These are phyloP conservation scores for Salpingus planirostris DNA, from an alignment of 2,888 invertebrate species.

Conservation along the genomic window DNA sequence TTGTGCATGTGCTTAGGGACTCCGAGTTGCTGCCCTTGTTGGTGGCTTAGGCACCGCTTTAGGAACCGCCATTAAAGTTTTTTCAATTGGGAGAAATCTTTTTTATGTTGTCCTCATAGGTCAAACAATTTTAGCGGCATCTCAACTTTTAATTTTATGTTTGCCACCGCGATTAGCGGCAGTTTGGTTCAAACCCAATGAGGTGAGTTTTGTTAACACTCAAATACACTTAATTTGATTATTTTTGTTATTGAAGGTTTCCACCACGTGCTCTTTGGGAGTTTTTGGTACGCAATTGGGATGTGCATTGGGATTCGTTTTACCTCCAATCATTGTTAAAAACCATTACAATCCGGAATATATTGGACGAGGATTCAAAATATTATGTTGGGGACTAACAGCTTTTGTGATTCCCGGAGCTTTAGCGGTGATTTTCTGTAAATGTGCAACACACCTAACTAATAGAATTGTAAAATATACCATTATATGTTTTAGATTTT, in stretches of 20 bases:
- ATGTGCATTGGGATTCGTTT: conserved; percentile 23
- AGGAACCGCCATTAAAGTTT: conserved; percentile 85
- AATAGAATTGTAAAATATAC: not conserved
- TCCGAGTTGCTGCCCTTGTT: conserved; percentile 67
- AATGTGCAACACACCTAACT: too few relatives aligned
- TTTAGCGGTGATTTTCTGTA: conserved; percentile 24
- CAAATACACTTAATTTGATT: too few relatives aligned
- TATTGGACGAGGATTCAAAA: conserved; percentile 38
- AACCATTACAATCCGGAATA: conserved; percentile 25
- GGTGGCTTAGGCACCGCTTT: conserved; percentile 76
- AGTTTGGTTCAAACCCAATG: conserved; percentile 92
- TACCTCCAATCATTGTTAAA: conserved; percentile 36
- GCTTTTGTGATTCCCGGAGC: conserved; percentile 18
- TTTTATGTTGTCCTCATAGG: conserved; percentile 82
- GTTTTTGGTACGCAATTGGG: conserved; percentile 28
- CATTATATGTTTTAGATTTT: conserved; percentile 48
- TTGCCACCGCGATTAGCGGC: conserved; percentile 87
- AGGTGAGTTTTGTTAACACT: conserved; percentile 68
- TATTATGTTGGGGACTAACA: conserved; percentile 47
- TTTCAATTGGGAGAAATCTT: conserved; percentile 69
- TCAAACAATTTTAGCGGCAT: conserved; percentile 76
- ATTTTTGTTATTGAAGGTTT: conserved; percentile 38
- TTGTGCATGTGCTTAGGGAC: too few relatives aligned
- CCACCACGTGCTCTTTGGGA: conserved; percentile 27
- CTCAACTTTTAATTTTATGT: conserved; percentile 86